These are phyloP conservation scores for Sebastes reedi DNA, from an alignment of 2,797 vertebrate genomes.

Conservation along the genomic window DNA sequence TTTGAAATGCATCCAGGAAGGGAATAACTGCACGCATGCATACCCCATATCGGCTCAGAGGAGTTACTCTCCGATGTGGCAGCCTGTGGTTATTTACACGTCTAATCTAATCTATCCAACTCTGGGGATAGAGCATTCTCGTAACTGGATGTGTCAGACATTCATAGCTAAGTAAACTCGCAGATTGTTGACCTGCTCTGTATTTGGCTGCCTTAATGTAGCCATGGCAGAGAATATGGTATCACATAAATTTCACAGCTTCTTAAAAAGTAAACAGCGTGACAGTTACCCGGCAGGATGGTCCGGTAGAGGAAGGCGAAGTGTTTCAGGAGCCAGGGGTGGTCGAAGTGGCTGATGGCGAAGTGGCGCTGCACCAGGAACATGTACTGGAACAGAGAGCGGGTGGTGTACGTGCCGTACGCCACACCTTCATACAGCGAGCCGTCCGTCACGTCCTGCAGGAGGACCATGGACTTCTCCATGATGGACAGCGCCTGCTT, in stretches of 20 bases:
- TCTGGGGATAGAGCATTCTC: background rate
- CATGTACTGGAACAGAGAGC: slow-evolving; percentile 97
- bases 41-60: slow-evolving; percentile 42
- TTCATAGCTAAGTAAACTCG: slow-evolving; percentile 18
- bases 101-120: slow-evolving; percentile 20
- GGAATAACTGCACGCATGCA: slow-evolving; percentile 55
- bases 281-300: slow-evolving; percentile 89
- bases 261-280: background rate
- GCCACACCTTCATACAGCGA: slow-evolving; percentile 97
- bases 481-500: slow-evolving; percentile 96
- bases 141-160: slow-evolving; percentile 8
- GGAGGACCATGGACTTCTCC: slow-evolving; percentile 96
- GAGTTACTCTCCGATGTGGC: background rate
- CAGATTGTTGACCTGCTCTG: background rate
- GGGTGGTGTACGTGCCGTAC: slow-evolving; percentile 96
- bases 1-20: slow-evolving; percentile 51
- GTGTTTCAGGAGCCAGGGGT: slow-evolving; percentile 97
- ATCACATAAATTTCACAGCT: background rate
- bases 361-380: slow-evolving; percentile 97
- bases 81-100: slow-evolving; percentile 17
- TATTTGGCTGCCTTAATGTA: background rate
- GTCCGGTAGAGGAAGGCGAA: slow-evolving; percentile 97
- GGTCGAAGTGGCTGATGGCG: slow-evolving; percentile 91
- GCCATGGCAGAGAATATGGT: background rate
- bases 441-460: slow-evolving; percentile 93